A percentile compares a stretch with the other conserved stretches of the same genome.
Conservation (phyloP, 2,113 vertebrate species). For the Siphamia tubifer region DNA sequence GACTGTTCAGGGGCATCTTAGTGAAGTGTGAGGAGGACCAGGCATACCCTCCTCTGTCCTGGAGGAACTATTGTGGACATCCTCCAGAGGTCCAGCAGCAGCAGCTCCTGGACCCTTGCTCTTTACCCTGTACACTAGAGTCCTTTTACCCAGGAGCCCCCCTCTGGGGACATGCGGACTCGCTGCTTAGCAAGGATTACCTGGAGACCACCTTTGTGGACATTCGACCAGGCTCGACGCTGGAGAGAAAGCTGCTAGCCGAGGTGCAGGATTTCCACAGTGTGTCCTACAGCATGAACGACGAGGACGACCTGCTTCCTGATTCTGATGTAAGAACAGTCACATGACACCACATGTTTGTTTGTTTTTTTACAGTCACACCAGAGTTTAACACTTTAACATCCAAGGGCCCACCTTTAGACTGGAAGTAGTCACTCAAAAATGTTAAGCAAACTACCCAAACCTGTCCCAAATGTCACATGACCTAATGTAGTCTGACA, state of each 20-base stretch:
- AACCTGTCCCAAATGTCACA: no score
- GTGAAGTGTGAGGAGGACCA: constrained; percentile 77
- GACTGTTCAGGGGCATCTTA: constrained; percentile 69
- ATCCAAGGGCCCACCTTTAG: no score
- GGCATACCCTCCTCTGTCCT: constrained; percentile 69
- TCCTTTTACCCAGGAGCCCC: constrained; percentile 72
- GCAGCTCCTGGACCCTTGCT: constrained; percentile 79
- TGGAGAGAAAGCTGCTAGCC: constrained; percentile 79
- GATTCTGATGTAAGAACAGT: constrained; percentile 76
- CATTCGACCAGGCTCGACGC: constrained; percentile 71
- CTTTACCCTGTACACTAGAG: constrained; percentile 75
- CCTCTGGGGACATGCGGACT: constrained; percentile 74
- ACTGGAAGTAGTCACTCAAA: no score
- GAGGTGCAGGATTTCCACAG: constrained; percentile 77
- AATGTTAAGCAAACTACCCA: no score
- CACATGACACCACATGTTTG: not conserved
- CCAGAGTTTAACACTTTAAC: not conserved
- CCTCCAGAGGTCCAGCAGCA: constrained; percentile 72
- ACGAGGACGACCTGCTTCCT: constrained; percentile 80
- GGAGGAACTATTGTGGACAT: constrained; percentile 73
- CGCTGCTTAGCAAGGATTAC: constrained; percentile 79
- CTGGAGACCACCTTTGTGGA: constrained; percentile 84
- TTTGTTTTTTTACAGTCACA: not conserved
- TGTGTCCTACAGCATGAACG: constrained; percentile 78
- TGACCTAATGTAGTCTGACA: no score